Evolutionary conservation across 2,113 vertebrate species (phyloP).

Genomic region (Caranx ignobilis): DNA sequence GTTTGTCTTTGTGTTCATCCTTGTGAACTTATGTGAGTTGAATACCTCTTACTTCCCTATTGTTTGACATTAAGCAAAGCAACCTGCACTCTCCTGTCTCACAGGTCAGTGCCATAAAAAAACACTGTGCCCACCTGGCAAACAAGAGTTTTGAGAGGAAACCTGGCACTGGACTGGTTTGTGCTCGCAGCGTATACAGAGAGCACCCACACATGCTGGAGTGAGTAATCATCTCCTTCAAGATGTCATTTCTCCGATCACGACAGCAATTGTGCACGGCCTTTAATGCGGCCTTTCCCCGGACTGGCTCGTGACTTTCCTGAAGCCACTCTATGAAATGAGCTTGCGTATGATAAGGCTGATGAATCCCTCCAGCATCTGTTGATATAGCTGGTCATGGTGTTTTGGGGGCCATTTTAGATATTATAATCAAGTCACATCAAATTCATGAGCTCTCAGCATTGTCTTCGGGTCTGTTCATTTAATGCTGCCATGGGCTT

Average conservation of each 20-base stretch:
- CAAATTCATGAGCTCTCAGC: slow-evolving; percentile 53
- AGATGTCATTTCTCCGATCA: slow-evolving; percentile 48
- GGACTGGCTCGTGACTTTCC: slow-evolving; percentile 31
- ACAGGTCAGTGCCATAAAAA: slow-evolving; percentile 40
- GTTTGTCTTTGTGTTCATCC: background rate
- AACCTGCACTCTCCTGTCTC: slow-evolving; percentile 26
- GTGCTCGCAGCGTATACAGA: background rate
- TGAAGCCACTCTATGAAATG: slow-evolving; percentile 46
- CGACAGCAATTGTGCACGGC: slow-evolving; percentile 24
- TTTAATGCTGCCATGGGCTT: slow-evolving; percentile 69
- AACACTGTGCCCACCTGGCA: slow-evolving; percentile 34
- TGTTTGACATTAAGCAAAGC: slow-evolving; percentile 41
- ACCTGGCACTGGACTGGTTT: slow-evolving; percentile 7
- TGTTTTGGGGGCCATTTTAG: slow-evolving; percentile 57
- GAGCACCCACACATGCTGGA: slow-evolving; percentile 32
- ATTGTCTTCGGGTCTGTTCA: slow-evolving; percentile 68
- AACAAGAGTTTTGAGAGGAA: background rate
- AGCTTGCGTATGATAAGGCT: slow-evolving; percentile 40
- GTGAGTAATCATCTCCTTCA: slow-evolving; percentile 46
- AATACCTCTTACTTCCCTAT: slow-evolving; percentile 13
- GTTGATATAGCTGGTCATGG: slow-evolving; percentile 58
- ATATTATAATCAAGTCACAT: slow-evolving; percentile 67
- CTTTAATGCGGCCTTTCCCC: slow-evolving; percentile 34
- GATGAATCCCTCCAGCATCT: slow-evolving; percentile 58
- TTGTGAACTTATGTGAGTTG: slow-evolving; percentile 9